Evolutionary conservation across 2,113 vertebrate genomes (phyloP), one percentile per base, ranked within the genome.

Genomic region (Ranitomeya imitator): DNA sequence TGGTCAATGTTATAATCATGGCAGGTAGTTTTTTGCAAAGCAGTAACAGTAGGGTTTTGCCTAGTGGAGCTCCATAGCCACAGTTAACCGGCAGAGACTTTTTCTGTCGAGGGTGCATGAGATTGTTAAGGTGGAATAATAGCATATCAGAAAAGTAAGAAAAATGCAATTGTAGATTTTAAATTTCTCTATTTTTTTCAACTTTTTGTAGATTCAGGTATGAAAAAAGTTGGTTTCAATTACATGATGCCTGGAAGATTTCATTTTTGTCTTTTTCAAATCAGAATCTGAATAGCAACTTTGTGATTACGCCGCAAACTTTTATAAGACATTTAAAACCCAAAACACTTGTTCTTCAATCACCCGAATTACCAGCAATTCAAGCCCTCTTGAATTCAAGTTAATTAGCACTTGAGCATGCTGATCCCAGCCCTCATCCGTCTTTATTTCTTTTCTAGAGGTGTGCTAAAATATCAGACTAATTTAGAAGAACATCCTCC

Each of bases 401-500:
- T 31, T 89, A 89, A 89, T 89, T 67, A 84, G 82, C 87, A 59
- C 82, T 89, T 85, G 69, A 85, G 57, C 73, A 45, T 19, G 11
- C 73, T 71, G 86, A 87, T 87, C 45, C 23, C 54, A 69, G 57
- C 52, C 26, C 81, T 89, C 52, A 89, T 89, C 51, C 18, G 23
- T 74, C 45, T 77, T 78, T 63, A 76, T 82, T 91, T 93, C 89
- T 91, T 92, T 90, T 92, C 85, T 88, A 99, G 98, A 86, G 98
- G 98, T 16, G 94, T 96, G 88, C 93, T 99, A 88, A 99, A 99
- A 93, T 99, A 97, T 93, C 98, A 99, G 89, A 95, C 92, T 88
- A 99, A 99, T 88, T 89, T 98, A 83, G 95, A 97, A 67, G 92
- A 95, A 57, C 98, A 99, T 74, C 96, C 96, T 86, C 98, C 98